phyloP scores from a whole-genome alignment of 2,888 invertebrate species.

The Drosophila imparisetae region DNA sequence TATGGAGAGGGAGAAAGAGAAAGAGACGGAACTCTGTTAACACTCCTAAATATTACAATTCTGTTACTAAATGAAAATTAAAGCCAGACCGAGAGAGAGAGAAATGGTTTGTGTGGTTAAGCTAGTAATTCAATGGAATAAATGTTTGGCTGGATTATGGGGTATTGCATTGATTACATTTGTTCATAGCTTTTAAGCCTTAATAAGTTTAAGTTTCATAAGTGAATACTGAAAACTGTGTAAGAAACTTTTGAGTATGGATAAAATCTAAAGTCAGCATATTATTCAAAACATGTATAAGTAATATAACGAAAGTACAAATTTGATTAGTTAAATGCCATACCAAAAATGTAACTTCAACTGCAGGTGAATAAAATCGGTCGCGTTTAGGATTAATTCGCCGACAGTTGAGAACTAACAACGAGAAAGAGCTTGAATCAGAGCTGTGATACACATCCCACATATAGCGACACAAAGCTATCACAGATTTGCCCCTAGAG shows the following conservation, averaged over 20 bases:
- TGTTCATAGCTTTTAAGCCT: neutral
- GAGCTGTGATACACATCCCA: neutral
- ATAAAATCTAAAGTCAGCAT: neutral
- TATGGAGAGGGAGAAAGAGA: neutral
- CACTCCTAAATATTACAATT: neutral
- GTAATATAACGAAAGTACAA: neutral
- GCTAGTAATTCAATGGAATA: neutral
- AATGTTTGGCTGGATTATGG: neutral
- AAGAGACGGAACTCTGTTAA: neutral
- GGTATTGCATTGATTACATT: neutral
- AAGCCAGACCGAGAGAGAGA: neutral
- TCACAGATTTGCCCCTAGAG: slow-evolving; percentile 38
- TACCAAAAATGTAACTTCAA: neutral
- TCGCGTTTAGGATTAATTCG: slow-evolving; percentile 1
- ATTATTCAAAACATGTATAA: neutral
- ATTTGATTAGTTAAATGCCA: neutral
- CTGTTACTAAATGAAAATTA: neutral
- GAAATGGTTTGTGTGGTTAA: neutral
- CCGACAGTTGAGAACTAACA: neutral
- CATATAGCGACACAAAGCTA: slow-evolving; percentile 24
- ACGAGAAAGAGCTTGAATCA: neutral
- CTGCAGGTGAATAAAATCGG: neutral
- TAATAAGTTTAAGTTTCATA: neutral
- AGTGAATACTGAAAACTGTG: neutral
- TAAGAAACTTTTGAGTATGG: neutral